phyloP scores from a whole-genome alignment of 2,113 vertebrate genomes.

The Pelobates fuscus region DNA sequence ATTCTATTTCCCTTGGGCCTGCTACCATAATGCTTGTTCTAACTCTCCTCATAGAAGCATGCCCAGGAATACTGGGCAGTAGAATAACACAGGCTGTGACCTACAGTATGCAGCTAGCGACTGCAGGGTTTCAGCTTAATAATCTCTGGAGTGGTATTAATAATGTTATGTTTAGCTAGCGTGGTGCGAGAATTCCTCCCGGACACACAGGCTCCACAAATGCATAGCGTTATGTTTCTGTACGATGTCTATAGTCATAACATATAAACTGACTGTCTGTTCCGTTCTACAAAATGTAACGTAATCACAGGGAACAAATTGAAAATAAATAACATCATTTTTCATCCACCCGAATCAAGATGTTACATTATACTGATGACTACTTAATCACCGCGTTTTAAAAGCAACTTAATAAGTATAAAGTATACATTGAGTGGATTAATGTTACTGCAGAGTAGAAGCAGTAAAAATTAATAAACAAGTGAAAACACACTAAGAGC shows the following conservation, averaged over 20 bases:
- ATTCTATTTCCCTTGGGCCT: neutral
- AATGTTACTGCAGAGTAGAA: no score
- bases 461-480: no score
- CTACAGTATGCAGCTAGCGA: conserved; percentile 20
- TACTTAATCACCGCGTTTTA: neutral
- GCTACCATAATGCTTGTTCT: neutral
- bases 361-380: neutral
- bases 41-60: conserved; percentile 1
- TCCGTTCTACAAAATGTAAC: conserved; percentile 8
- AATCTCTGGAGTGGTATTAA: conserved; percentile 42
- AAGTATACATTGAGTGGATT: no score
- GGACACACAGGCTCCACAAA: conserved; percentile 40
- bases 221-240: conserved; percentile 37
- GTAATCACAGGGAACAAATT: conserved; percentile 10
- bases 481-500: no score
- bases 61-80: conserved; percentile 7
- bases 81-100: conserved; percentile 3
- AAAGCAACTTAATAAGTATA: neutral
- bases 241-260: conserved; percentile 40
- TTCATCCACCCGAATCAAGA: neutral
- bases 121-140: conserved; percentile 42
- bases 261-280: conserved; percentile 39
- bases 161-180: conserved; percentile 49
- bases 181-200: conserved; percentile 36
- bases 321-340: conserved; percentile 16